These are phyloP conservation scores for Allophyes oxyacanthae DNA, from an alignment of 2,888 invertebrate species.

Conservation along the genomic window DNA sequence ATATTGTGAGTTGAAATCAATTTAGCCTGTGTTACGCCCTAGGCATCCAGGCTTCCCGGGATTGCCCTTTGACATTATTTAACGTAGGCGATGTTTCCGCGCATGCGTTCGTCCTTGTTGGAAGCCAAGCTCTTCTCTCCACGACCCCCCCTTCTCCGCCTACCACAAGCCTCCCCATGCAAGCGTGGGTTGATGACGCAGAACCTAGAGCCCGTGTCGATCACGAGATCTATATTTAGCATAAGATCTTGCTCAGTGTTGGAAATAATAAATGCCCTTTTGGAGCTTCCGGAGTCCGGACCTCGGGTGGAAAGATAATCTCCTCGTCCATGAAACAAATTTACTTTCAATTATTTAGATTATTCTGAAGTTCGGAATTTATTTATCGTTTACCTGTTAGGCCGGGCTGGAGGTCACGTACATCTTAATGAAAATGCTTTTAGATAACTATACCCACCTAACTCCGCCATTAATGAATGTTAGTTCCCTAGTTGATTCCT, in stretches of 20 bases:
- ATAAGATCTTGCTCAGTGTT: slow-evolving; percentile 57
- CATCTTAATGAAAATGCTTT: background rate
- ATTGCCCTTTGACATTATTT: slow-evolving; percentile 84
- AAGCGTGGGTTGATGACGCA: slow-evolving; percentile 82
- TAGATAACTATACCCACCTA: background rate
- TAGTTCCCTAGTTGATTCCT: background rate
- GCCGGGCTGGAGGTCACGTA: background rate
- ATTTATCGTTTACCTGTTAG: slow-evolving; percentile 1
- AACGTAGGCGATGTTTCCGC: slow-evolving; percentile 68
- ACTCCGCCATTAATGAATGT: background rate
- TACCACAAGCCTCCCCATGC: slow-evolving; percentile 57
- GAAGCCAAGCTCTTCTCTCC: slow-evolving; percentile 40
- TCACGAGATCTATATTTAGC: slow-evolving; percentile 75
- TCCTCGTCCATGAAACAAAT: slow-evolving; percentile 1
- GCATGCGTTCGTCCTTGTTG: slow-evolving; percentile 71
- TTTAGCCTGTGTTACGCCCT: slow-evolving; percentile 68
- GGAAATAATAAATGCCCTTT: slow-evolving; percentile 41
- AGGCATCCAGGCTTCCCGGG: slow-evolving; percentile 77
- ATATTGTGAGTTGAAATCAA: slow-evolving; percentile 63
- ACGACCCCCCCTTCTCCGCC: slow-evolving; percentile 32
- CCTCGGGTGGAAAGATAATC: slow-evolving; percentile 9
- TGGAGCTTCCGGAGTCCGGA: slow-evolving; percentile 28
- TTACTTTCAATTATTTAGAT: slow-evolving; percentile 11
- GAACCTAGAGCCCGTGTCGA: slow-evolving; percentile 66
- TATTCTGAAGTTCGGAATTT: slow-evolving; percentile 3